Conservation (phyloP, 2,113 vertebrate genomes). For the Rattus norvegicus region DNA sequence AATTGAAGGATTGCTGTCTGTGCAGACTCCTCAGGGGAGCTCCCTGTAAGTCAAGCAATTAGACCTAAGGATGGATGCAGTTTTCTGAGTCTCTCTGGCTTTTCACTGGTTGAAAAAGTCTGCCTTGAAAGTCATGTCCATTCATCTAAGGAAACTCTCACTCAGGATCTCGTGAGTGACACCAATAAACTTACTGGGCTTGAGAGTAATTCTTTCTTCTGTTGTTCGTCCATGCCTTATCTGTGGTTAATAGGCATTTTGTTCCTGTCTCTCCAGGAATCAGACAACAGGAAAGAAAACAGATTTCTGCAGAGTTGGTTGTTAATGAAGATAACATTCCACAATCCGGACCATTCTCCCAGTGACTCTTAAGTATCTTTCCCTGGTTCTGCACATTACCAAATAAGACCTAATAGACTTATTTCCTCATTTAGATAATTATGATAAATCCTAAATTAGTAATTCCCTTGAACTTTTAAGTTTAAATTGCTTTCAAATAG, state of each 20-base stretch:
- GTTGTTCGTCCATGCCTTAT: not conserved
- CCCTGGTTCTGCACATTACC: not conserved
- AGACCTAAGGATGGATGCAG: not conserved
- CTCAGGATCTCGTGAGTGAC: not conserved
- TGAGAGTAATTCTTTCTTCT: not conserved
- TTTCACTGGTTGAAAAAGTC: not conserved
- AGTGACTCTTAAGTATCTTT: not conserved
- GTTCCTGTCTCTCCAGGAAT: not conserved
- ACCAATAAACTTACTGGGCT: no score
- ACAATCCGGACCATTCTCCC: not conserved
- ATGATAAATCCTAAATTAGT: not conserved
- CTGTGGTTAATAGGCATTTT: not conserved
- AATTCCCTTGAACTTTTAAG: not conserved
- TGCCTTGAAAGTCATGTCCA: not conserved
- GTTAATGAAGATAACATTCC: not conserved
- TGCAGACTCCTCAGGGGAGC: not conserved
- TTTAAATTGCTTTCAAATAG: constrained; percentile 33
- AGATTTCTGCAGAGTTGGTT: not conserved
- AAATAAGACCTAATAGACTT: not conserved
- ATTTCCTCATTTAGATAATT: not conserved
- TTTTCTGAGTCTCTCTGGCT: not conserved
- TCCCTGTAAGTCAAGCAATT: not conserved
- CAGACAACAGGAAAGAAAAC: not conserved
- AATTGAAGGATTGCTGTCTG: no score
- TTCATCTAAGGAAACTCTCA: not conserved